These are phyloP conservation scores for Microplitis manilae DNA, from an alignment of 2,888 invertebrate species.

Conservation along the genomic window DNA sequence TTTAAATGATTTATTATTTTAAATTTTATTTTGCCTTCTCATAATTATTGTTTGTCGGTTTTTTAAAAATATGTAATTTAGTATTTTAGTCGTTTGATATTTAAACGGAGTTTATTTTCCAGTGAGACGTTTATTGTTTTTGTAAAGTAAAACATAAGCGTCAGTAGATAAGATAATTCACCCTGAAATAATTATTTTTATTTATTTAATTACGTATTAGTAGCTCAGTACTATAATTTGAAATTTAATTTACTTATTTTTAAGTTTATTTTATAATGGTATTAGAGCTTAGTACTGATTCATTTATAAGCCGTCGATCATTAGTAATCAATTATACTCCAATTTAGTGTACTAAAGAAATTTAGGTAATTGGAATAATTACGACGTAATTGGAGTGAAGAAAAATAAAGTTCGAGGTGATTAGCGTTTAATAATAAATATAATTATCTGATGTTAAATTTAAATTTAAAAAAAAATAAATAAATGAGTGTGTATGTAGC, in stretches of 20 bases:
- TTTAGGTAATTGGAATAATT: constrained; percentile 9
- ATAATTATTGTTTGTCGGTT: too few species aligned
- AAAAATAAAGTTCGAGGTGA: not conserved
- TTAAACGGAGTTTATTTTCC: not conserved
- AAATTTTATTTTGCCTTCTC: too few species aligned
- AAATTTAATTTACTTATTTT: not conserved
- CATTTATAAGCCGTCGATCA: not conserved
- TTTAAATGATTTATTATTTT: not conserved
- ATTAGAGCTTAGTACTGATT: not conserved
- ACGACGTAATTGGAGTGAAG: not conserved
- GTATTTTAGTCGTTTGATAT: not conserved
- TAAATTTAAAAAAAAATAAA: not conserved
- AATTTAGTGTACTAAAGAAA: not conserved
- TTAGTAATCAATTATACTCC: not conserved
- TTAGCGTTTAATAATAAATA: not conserved
- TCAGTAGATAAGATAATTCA: not conserved
- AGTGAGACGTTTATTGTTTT: not conserved
- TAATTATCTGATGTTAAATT: not conserved
- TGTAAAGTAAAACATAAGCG: not conserved
- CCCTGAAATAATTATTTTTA: not conserved
- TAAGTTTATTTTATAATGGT: not conserved
- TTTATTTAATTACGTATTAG: not conserved
- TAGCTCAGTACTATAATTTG: not conserved
- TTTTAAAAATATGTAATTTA: too few species aligned
- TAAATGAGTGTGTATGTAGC: too few species aligned